Percentiles rank a stretch among this genome's conserved stretches.
Evolutionary conservation across 1,140 invertebrate species (phyloP).

Genomic region (Drosophila yakuba): DNA sequence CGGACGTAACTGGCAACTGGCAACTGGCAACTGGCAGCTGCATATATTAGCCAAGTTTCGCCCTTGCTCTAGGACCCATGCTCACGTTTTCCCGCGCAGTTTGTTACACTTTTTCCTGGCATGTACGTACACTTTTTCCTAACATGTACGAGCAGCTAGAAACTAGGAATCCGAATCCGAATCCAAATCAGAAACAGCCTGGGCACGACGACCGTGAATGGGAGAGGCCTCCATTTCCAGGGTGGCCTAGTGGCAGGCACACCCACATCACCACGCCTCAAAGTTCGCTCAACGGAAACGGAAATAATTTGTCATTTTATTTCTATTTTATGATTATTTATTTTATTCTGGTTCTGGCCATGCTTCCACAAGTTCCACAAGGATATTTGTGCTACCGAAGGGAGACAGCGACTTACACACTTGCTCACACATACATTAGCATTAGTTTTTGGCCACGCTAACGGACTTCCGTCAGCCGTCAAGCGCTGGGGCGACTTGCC

Average conservation of each 20-base stretch:
- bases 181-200: too few relatives aligned
- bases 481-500: conserved; percentile 14
- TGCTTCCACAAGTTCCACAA: conserved; percentile 1
- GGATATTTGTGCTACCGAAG: neutral
- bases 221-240: too few relatives aligned
- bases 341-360: conserved; percentile 43
- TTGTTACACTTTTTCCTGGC: conserved; percentile 17
- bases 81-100: neutral
- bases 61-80: neutral
- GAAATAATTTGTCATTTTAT: conserved; percentile 73
- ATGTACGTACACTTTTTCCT: conserved; percentile 12
- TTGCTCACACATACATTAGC: conserved; percentile 58
- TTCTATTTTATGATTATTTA: conserved; percentile 70
- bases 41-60: conserved; percentile 41
- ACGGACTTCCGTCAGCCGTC: conserved; percentile 47
- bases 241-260: neutral
- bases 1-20: conserved; percentile 1
- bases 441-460: conserved; percentile 51
- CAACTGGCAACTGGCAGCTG: conserved; percentile 25
- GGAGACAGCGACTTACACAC: conserved; percentile 4
- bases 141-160: neutral
- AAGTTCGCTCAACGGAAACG: conserved; percentile 55
- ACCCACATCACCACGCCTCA: conserved; percentile 7
- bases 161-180: neutral
- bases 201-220: too few relatives aligned